These are phyloP conservation scores for Dendropsophus ebraccatus DNA, from an alignment of 2,113 vertebrate species.

Conservation along the genomic window DNA sequence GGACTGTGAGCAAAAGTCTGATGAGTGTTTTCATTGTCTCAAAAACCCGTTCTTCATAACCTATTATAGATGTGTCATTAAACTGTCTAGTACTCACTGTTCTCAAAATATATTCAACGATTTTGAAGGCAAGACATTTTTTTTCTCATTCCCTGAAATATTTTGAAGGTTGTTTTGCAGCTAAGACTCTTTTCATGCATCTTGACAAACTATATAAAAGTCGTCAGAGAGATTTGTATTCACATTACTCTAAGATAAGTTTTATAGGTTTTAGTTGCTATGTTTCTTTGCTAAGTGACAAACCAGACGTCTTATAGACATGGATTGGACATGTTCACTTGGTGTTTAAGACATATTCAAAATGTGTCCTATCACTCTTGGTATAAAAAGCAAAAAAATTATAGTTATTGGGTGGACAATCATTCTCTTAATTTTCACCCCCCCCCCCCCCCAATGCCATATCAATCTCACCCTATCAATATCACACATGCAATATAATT, in stretches of 20 bases:
- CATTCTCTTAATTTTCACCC: neutral
- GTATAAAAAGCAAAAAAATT: neutral
- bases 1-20: conserved; percentile 65
- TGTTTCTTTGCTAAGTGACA: neutral
- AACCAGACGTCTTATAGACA: neutral
- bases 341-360: neutral
- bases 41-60: conserved; percentile 65
- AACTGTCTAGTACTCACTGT: conserved; percentile 65
- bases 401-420: neutral
- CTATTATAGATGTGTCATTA: conserved; percentile 65
- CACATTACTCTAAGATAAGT: neutral
- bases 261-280: neutral
- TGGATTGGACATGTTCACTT: neutral
- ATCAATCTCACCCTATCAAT: too few species aligned
- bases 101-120: conserved; percentile 66
- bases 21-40: conserved; percentile 65
- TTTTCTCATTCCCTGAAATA: conserved; percentile 42
- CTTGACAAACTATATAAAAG: conserved; percentile 36
- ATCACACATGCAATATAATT: too few species aligned
- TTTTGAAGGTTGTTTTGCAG: conserved; percentile 35
- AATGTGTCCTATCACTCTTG: neutral
- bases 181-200: conserved; percentile 8
- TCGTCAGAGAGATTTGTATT: conserved; percentile 17
- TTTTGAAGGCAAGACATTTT: conserved; percentile 61
- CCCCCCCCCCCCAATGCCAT: too few species aligned